These are phyloP conservation scores for Lepus timidus DNA, from an alignment of 2,113 vertebrate species.

Conservation along the genomic window DNA sequence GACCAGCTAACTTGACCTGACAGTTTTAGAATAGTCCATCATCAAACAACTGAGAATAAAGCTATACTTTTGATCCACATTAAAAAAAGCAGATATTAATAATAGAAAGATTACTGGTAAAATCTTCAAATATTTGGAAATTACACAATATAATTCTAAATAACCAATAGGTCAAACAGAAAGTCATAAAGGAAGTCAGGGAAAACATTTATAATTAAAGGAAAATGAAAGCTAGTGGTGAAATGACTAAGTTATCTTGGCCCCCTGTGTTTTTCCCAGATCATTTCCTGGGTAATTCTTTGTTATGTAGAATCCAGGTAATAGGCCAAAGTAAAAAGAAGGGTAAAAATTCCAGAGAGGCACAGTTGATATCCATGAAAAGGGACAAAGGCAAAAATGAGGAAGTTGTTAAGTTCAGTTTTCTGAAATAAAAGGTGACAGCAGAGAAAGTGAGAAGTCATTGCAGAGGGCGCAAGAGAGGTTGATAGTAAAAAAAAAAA, in stretches of 20 bases:
- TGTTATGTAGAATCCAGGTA: neutral
- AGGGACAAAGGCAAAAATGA: neutral
- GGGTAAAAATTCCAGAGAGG: neutral
- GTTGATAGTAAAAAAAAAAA: neutral
- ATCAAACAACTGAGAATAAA: neutral
- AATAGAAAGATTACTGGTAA: neutral
- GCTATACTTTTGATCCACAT: neutral
- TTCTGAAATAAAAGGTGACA: neutral
- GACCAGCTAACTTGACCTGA: neutral
- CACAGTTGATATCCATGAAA: neutral
- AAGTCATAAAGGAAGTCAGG: neutral
- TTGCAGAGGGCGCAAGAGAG: neutral
- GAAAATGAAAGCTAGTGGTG: conserved; percentile 28
- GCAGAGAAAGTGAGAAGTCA: neutral
- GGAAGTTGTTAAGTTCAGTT: neutral
- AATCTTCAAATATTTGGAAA: conserved; percentile 27
- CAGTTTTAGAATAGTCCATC: neutral
- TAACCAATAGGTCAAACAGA: neutral
- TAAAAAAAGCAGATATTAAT: neutral
- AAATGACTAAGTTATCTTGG: neutral
- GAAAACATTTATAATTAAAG: neutral
- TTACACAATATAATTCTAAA: neutral
- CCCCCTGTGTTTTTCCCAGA: neutral
- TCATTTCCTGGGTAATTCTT: neutral
- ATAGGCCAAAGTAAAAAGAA: neutral